Conservation (phyloP, 2,888 invertebrate species). For the Chorisops tibialis region DNA sequence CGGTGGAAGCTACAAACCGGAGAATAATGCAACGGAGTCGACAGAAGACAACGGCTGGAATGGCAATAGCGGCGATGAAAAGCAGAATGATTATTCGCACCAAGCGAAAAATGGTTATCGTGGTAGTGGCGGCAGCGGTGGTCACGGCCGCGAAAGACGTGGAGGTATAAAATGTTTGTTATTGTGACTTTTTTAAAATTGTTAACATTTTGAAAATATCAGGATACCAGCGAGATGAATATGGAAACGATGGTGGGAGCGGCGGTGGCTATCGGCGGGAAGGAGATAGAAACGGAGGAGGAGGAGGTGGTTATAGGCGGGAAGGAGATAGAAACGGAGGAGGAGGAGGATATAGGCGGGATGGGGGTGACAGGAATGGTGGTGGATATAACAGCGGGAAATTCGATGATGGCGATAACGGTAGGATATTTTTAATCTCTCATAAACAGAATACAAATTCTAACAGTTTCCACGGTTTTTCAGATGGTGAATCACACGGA, state of each 20-base stretch:
- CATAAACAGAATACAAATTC: not conserved
- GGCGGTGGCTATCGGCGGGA: not conserved
- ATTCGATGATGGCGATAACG: conserved; percentile 8
- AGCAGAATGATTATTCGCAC: not conserved
- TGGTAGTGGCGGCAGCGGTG: conserved; percentile 44
- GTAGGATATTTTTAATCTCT: not conserved
- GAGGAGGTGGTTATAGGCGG: not conserved
- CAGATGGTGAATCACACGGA: conserved; percentile 25
- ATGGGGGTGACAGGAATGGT: not conserved
- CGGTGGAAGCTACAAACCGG: no score
- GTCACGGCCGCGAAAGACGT: conserved; percentile 29
- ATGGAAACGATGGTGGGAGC: not conserved
- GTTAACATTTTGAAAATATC: not conserved
- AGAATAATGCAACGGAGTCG: no score
- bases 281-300: not conserved
- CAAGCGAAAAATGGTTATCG: conserved; percentile 45
- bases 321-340: not conserved
- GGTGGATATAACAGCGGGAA: not conserved
- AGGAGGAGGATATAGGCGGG: conserved; percentile 2
- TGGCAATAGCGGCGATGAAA: conserved; percentile 39
- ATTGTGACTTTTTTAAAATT: not conserved
- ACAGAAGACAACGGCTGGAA: no score
- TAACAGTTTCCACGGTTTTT: not conserved
- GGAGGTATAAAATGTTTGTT: no score
- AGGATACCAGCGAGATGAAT: not conserved